phyloP scores from a whole-genome alignment of 2,797 vertebrate species.

The Ptychobarbus kaznakovi region DNA sequence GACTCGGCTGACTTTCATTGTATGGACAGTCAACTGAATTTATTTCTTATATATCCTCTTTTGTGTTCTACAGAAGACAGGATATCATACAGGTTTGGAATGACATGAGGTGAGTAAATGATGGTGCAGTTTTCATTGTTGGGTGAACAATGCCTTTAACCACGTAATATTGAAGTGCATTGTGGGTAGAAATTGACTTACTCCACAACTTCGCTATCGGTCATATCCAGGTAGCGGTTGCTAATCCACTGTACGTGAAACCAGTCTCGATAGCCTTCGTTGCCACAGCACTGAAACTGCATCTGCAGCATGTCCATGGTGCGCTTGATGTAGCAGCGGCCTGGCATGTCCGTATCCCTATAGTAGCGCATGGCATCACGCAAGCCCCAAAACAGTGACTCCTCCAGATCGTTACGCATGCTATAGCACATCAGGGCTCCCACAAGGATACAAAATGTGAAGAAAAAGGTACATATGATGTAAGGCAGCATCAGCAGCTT shows the following conservation, averaged over 20 bases:
- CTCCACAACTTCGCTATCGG: slow-evolving; percentile 81
- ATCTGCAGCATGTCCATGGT: slow-evolving; percentile 87
- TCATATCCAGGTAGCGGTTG: slow-evolving; percentile 85
- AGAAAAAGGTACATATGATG: slow-evolving; percentile 84
- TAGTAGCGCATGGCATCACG: slow-evolving; percentile 84
- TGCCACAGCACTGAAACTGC: slow-evolving; percentile 88
- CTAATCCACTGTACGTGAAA: slow-evolving; percentile 91
- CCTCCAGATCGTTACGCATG: slow-evolving; percentile 81
- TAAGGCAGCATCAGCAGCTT: slow-evolving; percentile 88
- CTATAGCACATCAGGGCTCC: slow-evolving; percentile 87
- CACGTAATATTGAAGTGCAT: neutral
- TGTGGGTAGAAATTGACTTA: slow-evolving; percentile 74
- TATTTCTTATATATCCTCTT: neutral
- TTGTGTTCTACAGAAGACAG: neutral
- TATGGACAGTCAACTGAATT: too few relatives aligned
- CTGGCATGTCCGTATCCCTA: slow-evolving; percentile 88
- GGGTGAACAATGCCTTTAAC: slow-evolving; percentile 1
- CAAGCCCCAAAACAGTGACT: slow-evolving; percentile 82
- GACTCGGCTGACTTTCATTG: neutral
- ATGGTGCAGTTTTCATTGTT: neutral
- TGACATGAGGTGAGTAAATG: neutral
- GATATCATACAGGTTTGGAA: neutral
- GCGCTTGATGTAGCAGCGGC: slow-evolving; percentile 86
- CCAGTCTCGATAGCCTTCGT: slow-evolving; percentile 86
- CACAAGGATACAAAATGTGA: slow-evolving; percentile 84